Percentiles rank a stretch among this genome's conserved stretches.
Evolutionary conservation across 2,888 invertebrate genomes (phyloP).

Genomic region (Eutolmus rufibarbis): DNA sequence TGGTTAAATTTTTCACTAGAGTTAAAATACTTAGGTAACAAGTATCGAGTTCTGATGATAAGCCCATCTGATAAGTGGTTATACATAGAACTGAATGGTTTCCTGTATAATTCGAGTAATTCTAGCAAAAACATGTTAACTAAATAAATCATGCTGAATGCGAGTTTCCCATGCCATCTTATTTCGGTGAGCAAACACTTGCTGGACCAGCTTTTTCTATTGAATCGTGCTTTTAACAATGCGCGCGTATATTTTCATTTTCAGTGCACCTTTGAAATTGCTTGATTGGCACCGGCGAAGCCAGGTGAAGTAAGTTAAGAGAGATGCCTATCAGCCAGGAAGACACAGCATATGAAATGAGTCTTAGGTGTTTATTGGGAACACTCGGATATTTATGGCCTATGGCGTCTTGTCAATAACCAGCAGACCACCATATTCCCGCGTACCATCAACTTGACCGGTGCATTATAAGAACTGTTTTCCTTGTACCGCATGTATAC

Average conservation of each 20-base stretch:
- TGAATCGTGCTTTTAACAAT: background rate
- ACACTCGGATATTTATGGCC: slow-evolving; percentile 32
- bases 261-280: background rate
- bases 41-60: background rate
- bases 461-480: slow-evolving; percentile 7
- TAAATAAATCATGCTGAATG: background rate
- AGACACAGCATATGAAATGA: slow-evolving; percentile 8
- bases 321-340: background rate
- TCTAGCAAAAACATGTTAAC: background rate
- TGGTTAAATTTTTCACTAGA: too few relatives aligned
- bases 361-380: background rate
- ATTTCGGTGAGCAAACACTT: background rate
- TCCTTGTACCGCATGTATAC: background rate
- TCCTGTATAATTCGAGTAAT: background rate
- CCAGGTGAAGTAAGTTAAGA: background rate
- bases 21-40: too few relatives aligned
- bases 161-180: background rate
- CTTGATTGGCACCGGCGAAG: background rate
- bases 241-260: background rate
- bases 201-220: background rate
- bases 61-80: background rate
- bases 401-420: slow-evolving; percentile 44
- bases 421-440: slow-evolving; percentile 45
- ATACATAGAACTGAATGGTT: background rate
- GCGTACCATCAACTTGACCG: slow-evolving; percentile 3